Percentiles rank a stretch among this genome's conserved stretches.
phyloP scores from a whole-genome alignment of 2,113 vertebrate species.

The Electrona antarctica region DNA sequence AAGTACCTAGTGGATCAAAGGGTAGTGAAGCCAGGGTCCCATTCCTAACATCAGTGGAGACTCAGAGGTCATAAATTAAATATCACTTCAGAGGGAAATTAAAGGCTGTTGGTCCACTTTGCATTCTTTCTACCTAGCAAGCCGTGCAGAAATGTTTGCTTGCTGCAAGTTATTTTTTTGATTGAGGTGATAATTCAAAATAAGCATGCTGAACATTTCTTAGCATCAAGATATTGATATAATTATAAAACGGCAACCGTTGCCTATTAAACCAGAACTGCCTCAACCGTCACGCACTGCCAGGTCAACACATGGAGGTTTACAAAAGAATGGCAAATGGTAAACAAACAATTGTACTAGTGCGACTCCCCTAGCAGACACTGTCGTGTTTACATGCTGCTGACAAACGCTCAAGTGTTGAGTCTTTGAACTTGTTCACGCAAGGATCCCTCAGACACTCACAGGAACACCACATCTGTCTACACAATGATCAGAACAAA shows the following conservation, averaged over 20 bases:
- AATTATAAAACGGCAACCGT: neutral
- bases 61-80: constrained; percentile 72
- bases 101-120: constrained; percentile 26
- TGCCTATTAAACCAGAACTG: neutral
- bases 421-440: too few relatives aligned
- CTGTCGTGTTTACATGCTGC: constrained; percentile 28
- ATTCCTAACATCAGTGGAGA: constrained; percentile 61
- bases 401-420: constrained; percentile 23
- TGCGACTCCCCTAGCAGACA: constrained; percentile 7
- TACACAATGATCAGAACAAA: neutral
- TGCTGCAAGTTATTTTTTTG: constrained; percentile 19
- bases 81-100: constrained; percentile 46
- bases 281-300: too few relatives aligned
- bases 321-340: neutral
- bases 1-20: constrained; percentile 62
- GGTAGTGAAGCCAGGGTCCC: constrained; percentile 23
- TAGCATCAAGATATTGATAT: constrained; percentile 16
- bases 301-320: too few relatives aligned
- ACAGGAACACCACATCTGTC: constrained; percentile 9
- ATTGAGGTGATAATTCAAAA: constrained; percentile 18
- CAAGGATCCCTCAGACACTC: constrained; percentile 19
- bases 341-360: constrained; percentile 5
- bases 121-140: constrained; percentile 13
- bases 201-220: neutral
- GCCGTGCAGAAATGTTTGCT: constrained; percentile 9